These are phyloP conservation scores for Allobates femoralis DNA, from an alignment of 2,797 vertebrate species.

Conservation along the genomic window DNA sequence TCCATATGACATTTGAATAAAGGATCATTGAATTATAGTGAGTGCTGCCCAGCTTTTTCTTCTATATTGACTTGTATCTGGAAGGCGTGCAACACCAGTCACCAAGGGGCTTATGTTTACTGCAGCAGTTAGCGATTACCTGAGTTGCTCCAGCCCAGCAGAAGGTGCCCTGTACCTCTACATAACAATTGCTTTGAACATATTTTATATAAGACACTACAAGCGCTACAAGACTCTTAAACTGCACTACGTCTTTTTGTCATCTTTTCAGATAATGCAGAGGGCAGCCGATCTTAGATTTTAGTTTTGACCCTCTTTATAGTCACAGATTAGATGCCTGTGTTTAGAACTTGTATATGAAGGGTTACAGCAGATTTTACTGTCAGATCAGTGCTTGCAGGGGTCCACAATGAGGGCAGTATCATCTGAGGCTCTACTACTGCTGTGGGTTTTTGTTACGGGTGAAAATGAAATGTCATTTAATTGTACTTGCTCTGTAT, in stretches of 20 bases:
- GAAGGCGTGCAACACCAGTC: too few species aligned
- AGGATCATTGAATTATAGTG: too few species aligned
- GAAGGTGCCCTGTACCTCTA: too few species aligned
- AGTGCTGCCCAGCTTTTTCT: too few species aligned
- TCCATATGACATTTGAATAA: too few species aligned
- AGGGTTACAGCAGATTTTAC: background rate
- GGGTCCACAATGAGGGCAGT: conserved; percentile 3
- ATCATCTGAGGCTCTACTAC: background rate
- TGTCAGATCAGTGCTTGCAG: background rate
- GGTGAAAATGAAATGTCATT: background rate
- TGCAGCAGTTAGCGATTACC: too few species aligned
- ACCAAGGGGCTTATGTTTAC: too few species aligned
- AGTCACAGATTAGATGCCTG: background rate
- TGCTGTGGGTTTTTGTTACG: background rate
- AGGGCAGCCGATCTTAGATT: background rate
- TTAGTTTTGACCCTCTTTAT: background rate
- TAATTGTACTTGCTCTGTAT: background rate
- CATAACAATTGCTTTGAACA: too few species aligned
- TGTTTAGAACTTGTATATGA: background rate
- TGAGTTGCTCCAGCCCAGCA: too few species aligned
- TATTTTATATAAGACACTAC: background rate
- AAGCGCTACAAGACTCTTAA: background rate
- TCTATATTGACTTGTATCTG: too few species aligned
- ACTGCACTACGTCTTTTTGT: background rate
- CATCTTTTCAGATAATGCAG: background rate